phyloP scores from a whole-genome alignment of 2,888 invertebrate species.

The Acrocyrtus sp. region DNA sequence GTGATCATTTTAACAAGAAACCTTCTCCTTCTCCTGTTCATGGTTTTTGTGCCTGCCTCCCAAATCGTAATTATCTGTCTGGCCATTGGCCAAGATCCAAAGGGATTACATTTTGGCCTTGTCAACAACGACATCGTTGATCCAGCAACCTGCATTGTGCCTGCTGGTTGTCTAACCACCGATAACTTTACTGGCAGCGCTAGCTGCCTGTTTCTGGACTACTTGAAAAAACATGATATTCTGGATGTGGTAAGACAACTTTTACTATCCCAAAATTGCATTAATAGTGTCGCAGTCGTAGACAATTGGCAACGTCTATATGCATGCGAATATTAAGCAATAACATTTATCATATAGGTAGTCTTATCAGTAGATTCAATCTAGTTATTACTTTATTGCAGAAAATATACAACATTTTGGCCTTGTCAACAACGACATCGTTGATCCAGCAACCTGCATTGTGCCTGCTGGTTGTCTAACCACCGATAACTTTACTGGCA shows the following conservation, averaged over 20 bases:
- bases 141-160: background rate
- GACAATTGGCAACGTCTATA: too few relatives aligned
- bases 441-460: too few relatives aligned
- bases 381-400: conserved; percentile 6
- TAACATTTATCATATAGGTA: too few relatives aligned
- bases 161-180: conserved; percentile 29
- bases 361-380: too few relatives aligned
- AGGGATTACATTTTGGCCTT: conserved; percentile 81
- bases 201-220: conserved; percentile 50
- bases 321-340: too few relatives aligned
- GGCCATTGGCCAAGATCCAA: conserved; percentile 89
- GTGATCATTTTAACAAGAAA: conserved; percentile 50
- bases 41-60: conserved; percentile 91
- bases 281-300: too few relatives aligned
- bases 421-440: conserved; percentile 82
- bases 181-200: conserved; percentile 46
- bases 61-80: conserved; percentile 93
- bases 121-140: conserved; percentile 78
- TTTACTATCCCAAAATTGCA: too few relatives aligned
- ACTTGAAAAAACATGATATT: conserved; percentile 26
- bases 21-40: conserved; percentile 82
- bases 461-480: conserved; percentile 39
- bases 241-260: conserved; percentile 31
- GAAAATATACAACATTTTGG: conserved; percentile 74
- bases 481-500: conserved; percentile 37